Percentiles rank a stretch among this genome's conserved stretches.
These are phyloP conservation scores for Luperina nickerlii DNA, from an alignment of 2,888 invertebrate species.

Conservation along the genomic window DNA sequence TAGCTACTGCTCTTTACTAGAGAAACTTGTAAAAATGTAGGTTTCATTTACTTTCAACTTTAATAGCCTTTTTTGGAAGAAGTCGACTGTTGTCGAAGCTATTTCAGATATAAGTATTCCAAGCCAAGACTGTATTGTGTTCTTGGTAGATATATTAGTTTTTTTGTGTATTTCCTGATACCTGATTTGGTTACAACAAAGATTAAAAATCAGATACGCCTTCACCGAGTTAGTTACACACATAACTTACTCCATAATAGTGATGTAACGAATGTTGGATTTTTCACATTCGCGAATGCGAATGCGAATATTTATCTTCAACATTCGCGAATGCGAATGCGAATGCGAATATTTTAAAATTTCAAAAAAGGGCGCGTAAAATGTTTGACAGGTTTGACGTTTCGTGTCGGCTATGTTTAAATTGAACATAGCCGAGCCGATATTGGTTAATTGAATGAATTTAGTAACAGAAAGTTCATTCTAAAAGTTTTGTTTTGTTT, in stretches of 20 bases:
- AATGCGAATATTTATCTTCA: too few relatives aligned
- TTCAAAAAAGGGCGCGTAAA: too few relatives aligned
- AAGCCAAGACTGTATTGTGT: not conserved
- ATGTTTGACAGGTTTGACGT: too few relatives aligned
- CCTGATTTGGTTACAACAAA: not conserved
- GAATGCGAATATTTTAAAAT: too few relatives aligned
- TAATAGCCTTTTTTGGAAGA: not conserved
- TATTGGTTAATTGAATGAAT: too few relatives aligned
- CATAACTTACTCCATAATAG: slow-evolving; percentile 1
- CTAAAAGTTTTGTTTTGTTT: too few relatives aligned
- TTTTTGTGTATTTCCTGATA: not conserved
- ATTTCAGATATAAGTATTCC: not conserved
- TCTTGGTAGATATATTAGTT: not conserved
- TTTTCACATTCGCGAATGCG: too few relatives aligned
- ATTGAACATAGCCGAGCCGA: too few relatives aligned
- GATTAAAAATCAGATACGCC: slow-evolving; percentile 24
- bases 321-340: too few relatives aligned
- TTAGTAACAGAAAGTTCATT: too few relatives aligned
- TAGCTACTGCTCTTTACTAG: slow-evolving; percentile 7
- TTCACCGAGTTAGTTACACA: slow-evolving; percentile 20
- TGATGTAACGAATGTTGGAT: too few relatives aligned
- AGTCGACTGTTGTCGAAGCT: not conserved
- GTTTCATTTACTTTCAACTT: not conserved
- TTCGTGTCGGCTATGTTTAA: too few relatives aligned
- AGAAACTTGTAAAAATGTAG: not conserved